phyloP scores from a whole-genome alignment of 2,797 vertebrate species.

The Gallinago nigripennis region DNA sequence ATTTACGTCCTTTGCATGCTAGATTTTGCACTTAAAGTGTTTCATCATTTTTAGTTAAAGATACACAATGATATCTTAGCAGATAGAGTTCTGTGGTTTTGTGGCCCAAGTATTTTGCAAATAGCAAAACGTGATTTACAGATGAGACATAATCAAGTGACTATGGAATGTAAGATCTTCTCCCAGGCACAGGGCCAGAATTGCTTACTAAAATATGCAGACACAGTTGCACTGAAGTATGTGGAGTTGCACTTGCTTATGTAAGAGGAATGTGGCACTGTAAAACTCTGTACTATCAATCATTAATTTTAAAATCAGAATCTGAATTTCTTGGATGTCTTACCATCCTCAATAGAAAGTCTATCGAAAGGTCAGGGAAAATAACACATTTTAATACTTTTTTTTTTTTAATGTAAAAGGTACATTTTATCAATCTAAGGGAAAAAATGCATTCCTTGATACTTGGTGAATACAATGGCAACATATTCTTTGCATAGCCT shows the following conservation, averaged over 20 bases:
- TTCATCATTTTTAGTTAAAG: neutral
- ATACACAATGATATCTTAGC: neutral
- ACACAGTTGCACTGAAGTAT: neutral
- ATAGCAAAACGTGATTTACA: constrained; percentile 53
- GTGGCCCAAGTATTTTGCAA: constrained; percentile 55
- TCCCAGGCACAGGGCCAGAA: constrained; percentile 29
- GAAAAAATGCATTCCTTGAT: neutral
- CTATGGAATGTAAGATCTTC: constrained; percentile 59
- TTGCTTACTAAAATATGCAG: neutral
- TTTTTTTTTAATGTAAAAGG: neutral
- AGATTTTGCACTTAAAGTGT: neutral
- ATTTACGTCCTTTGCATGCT: neutral
- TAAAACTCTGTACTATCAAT: neutral
- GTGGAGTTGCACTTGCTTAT: neutral
- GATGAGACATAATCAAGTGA: constrained; percentile 68
- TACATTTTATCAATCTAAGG: neutral
- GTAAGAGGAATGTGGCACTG: neutral
- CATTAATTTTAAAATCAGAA: neutral
- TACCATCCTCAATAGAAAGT: neutral
- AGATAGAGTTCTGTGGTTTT: constrained; percentile 4
- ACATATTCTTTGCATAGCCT: neutral
- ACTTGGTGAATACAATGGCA: neutral
- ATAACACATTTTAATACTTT: neutral
- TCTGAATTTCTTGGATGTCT: neutral
- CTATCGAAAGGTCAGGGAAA: neutral